Percentiles rank a stretch among this genome's conserved stretches.
Evolutionary conservation across 2,797 vertebrate genomes (phyloP).

Genomic region (Dipus sagitta): DNA sequence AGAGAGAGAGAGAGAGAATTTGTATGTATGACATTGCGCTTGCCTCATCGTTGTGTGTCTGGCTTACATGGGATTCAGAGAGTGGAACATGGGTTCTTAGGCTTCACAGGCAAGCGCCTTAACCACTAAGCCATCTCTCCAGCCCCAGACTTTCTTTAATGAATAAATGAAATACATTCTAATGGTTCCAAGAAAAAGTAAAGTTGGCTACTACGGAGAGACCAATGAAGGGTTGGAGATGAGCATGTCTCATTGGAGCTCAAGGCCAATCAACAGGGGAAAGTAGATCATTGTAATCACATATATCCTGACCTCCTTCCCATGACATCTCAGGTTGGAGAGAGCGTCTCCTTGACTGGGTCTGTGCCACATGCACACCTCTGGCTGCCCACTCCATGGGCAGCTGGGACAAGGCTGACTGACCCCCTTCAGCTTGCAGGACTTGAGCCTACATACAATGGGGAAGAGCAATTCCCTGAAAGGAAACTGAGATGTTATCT

Average conservation of each 20-base stretch:
- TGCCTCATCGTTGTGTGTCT: too few species aligned
- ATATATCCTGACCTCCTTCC: neutral
- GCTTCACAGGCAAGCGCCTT: too few species aligned
- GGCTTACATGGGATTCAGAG: too few species aligned
- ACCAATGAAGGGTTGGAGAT: conserved; percentile 11
- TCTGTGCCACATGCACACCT: neutral
- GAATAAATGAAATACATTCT: neutral
- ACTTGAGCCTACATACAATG: neutral
- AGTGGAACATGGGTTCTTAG: too few species aligned
- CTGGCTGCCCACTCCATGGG: neutral
- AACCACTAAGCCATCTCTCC: too few species aligned
- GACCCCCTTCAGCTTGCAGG: neutral
- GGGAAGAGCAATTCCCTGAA: neutral
- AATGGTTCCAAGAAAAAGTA: neutral
- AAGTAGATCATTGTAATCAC: neutral
- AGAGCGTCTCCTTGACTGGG: neutral
- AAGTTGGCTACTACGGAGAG: neutral
- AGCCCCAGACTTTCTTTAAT: neutral
- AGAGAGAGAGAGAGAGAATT: too few species aligned
- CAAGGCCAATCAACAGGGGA: neutral
- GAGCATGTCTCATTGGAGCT: neutral
- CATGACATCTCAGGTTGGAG: neutral
- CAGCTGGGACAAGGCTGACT: neutral
- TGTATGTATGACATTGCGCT: too few species aligned
- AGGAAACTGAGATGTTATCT: conserved; percentile 37